These are phyloP conservation scores for Psittacus erithacus DNA, from an alignment of 2,113 vertebrate species.

Conservation along the genomic window DNA sequence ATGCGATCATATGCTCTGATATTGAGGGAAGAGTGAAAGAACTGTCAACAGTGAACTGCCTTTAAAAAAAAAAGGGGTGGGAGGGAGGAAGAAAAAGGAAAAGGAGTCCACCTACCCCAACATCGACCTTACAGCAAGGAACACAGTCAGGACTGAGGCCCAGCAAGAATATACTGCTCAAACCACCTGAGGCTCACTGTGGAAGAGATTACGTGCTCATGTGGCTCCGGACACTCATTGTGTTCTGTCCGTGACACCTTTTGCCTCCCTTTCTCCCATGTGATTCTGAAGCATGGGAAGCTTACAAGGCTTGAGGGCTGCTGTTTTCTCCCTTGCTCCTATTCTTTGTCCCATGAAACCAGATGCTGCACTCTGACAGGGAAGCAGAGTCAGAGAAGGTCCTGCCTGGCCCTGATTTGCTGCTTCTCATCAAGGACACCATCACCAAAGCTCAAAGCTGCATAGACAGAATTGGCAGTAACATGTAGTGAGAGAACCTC, in stretches of 20 bases:
- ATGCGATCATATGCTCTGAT: slow-evolving; percentile 73
- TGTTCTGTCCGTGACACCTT: background rate
- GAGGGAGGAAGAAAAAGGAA: background rate
- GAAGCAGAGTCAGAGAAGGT: background rate
- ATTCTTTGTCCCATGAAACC: background rate
- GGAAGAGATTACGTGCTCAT: accelerated
- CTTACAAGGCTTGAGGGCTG: background rate
- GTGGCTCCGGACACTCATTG: accelerated
- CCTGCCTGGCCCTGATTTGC: background rate
- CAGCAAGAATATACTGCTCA: background rate
- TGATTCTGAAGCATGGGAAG: background rate
- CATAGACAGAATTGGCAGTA: background rate
- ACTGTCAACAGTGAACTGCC: slow-evolving; percentile 74
- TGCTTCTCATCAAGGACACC: background rate
- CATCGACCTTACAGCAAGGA: background rate
- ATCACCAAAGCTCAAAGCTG: background rate
- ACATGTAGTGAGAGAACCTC: background rate
- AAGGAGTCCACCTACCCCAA: background rate
- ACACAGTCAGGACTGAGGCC: background rate
- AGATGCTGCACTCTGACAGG: accelerated
- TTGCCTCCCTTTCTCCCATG: background rate
- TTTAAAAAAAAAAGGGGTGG: background rate
- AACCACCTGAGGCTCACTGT: background rate
- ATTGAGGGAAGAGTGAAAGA: slow-evolving; percentile 73
- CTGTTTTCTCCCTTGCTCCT: background rate